Base-by-base conservation (phyloP, 2,113 vertebrate species). In the Malaclemys terrapin region DNA sequence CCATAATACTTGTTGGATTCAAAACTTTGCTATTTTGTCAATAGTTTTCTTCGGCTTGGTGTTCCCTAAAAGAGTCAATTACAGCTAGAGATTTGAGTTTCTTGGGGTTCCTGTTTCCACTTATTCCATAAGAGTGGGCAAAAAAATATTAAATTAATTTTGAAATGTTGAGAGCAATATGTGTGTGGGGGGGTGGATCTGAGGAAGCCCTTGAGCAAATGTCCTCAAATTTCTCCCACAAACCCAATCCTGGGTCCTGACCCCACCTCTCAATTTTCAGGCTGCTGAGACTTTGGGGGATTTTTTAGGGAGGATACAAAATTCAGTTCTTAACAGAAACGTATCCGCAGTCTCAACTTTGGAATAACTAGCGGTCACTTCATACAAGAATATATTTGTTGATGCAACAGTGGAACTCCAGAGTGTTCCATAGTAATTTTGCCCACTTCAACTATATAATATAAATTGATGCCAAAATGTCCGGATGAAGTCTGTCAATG, bases 51-150 rank as follows among this genome's bases (percentile, higher is more conserved):
- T 95, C 94, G 96, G 56, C 78, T 83, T 91, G 97, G 42, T 96
- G 94, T 96, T 96, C 84, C 92, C 79, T 31, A 95, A 96, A 97
- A 97, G 89, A 97, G 97, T 97, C 92, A 97, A 97, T 98, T 98
- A 96, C 86, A 94, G 95, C 14, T 62, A 62, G 59, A 62, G 29
- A 35, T 62, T 62, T 62, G 29, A 62, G 12, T 35, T 62, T 62
- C 59, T 62, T 62, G 59, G 35, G 59, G 29, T 3, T 62, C 29
- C 59, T 62, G 31, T 62, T 14, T 35, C 31, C 6, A 2, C 8
- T 35, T 62, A 59, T 62, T 62, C 59, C 59, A 31, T 62, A 62
- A 35, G 29, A 7, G 25, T 16, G 7, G 59, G 56, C 24, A 57
- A 57, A 62, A 59, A 31, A 31, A 16, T 35, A 35, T 62, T 35